Conservation (phyloP, 2,888 invertebrate genomes). For the Chymomyza amoena region DNA sequence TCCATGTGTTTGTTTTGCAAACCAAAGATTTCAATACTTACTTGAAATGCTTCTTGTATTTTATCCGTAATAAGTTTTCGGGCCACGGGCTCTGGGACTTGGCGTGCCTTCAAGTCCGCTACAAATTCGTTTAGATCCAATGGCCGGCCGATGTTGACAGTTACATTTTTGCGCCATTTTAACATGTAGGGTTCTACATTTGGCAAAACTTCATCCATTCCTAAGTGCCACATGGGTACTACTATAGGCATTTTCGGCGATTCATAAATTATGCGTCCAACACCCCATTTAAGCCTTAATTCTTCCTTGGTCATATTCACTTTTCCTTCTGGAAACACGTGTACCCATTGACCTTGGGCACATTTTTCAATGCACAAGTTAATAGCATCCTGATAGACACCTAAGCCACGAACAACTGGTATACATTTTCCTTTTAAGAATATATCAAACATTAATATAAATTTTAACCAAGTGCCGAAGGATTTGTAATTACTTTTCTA, state of each 20-base stretch:
- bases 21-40: slow-evolving; percentile 33
- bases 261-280: slow-evolving; percentile 94
- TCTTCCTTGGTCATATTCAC: slow-evolving; percentile 91
- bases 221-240: slow-evolving; percentile 95
- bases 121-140: slow-evolving; percentile 87
- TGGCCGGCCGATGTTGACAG: slow-evolving; percentile 91
- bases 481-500: neutral
- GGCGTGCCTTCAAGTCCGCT: slow-evolving; percentile 80
- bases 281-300: slow-evolving; percentile 95
- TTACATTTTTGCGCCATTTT: slow-evolving; percentile 87
- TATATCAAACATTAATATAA: neutral
- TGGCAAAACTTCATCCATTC: slow-evolving; percentile 94
- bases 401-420: slow-evolving; percentile 94
- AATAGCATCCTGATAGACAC: slow-evolving; percentile 94
- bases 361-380: slow-evolving; percentile 95
- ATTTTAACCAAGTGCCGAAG: neutral
- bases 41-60: slow-evolving; percentile 86
- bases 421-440: slow-evolving; percentile 85
- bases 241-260: slow-evolving; percentile 88
- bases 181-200: slow-evolving; percentile 92
- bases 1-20: neutral
- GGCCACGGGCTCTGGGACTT: slow-evolving; percentile 86
- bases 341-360: slow-evolving; percentile 91
- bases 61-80: slow-evolving; percentile 90
- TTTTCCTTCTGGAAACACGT: slow-evolving; percentile 97